Conservation (phyloP, 2,888 invertebrate species). For the Drosophila testacea region DNA sequence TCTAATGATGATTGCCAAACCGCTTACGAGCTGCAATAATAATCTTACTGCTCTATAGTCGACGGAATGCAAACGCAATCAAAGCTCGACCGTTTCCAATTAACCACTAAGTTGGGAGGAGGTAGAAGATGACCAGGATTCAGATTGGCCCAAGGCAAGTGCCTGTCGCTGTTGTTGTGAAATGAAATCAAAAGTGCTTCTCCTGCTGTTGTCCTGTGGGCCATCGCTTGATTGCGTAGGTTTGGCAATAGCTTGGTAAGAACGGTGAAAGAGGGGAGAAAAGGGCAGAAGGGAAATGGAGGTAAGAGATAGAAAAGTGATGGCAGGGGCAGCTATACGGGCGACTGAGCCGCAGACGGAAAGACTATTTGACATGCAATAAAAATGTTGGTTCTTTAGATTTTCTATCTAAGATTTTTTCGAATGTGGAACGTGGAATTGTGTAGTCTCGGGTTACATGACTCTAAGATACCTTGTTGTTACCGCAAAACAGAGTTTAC, state of each 20-base stretch:
- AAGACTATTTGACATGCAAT: constrained; percentile 70
- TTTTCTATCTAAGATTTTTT: constrained; percentile 50
- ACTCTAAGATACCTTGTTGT: constrained; percentile 26
- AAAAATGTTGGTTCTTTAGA: constrained; percentile 64
- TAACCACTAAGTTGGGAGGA: constrained; percentile 27
- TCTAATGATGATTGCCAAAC: constrained; percentile 75
- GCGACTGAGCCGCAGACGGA: constrained; percentile 51
- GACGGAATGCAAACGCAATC: constrained; percentile 41
- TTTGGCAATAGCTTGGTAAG: neutral
- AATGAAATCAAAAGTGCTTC: constrained; percentile 59
- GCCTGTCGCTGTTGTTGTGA: constrained; percentile 20
- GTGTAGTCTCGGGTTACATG: neutral
- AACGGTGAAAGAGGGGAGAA: neutral
- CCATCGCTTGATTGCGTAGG: constrained; percentile 40
- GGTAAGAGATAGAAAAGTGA: neutral
- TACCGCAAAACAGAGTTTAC: no score
- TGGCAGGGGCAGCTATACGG: constrained; percentile 18
- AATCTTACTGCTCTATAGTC: constrained; percentile 20
- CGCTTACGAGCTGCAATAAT: constrained; percentile 70
- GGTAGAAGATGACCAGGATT: neutral
- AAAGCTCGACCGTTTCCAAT: constrained; percentile 52
- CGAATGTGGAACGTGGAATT: constrained; percentile 32
- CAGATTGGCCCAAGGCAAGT: constrained; percentile 19
- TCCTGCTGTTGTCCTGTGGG: constrained; percentile 1
- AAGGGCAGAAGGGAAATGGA: neutral